Evolutionary conservation across 2,888 invertebrate genomes (phyloP).

Genomic region (Drosophila prostipennis): DNA sequence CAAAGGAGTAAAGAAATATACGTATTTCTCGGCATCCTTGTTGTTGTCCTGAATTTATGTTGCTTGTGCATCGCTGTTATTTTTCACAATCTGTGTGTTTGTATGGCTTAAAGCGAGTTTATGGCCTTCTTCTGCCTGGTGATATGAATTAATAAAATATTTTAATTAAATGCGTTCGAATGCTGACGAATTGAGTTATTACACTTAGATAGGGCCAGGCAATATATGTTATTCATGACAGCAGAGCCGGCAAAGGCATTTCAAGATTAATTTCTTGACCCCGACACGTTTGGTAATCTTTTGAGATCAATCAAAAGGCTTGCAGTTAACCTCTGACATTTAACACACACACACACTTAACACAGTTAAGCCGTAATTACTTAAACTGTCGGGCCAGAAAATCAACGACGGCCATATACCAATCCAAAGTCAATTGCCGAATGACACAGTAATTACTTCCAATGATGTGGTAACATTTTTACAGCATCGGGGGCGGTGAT

Average conservation of each 20-base stretch:
- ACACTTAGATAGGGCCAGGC: not conserved
- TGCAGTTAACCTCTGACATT: conserved; percentile 5
- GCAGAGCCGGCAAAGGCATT: not conserved
- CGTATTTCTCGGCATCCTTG: conserved; percentile 14
- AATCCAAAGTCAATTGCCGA: conserved; percentile 69
- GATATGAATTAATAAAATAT: conserved; percentile 38
- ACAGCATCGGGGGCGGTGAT: conserved; percentile 18
- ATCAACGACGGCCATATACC: conserved; percentile 42
- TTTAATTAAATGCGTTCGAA: conserved; percentile 38
- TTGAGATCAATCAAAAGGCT: conserved; percentile 10
- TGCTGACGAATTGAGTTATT: conserved; percentile 21
- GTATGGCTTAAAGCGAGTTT: conserved; percentile 2
- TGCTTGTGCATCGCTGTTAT: conserved; percentile 17
- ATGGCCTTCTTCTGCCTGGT: conserved; percentile 3
- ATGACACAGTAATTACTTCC: conserved; percentile 71
- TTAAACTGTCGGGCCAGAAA: conserved; percentile 18
- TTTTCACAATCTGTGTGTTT: conserved; percentile 9
- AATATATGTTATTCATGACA: not conserved
- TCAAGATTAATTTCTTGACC: conserved; percentile 14
- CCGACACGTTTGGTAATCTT: conserved; percentile 1
- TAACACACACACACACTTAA: conserved; percentile 15
- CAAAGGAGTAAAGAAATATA: conserved; percentile 52
- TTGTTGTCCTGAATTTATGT: conserved; percentile 45
- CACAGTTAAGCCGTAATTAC: conserved; percentile 26
- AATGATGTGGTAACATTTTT: conserved; percentile 61